phyloP scores from a whole-genome alignment of 2,797 vertebrate species.

The Pseudochaenichthys georgianus region DNA sequence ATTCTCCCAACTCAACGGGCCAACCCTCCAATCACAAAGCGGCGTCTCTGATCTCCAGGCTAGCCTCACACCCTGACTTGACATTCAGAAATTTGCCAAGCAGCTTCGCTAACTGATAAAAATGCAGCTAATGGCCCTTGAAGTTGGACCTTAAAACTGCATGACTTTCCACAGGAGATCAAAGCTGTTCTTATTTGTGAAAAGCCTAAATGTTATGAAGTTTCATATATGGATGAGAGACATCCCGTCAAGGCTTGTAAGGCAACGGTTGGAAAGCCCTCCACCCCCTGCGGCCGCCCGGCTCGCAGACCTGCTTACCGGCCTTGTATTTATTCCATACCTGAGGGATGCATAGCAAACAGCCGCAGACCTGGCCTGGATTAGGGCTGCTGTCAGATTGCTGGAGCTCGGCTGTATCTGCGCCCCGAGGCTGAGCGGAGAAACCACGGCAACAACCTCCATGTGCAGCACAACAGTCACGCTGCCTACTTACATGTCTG shows the following conservation, averaged over 20 bases:
- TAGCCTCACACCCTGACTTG: slow-evolving; percentile 52
- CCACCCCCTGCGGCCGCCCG: slow-evolving; percentile 54
- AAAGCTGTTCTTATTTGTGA: slow-evolving; percentile 82
- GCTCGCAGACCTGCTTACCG: slow-evolving; percentile 72
- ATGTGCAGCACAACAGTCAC: slow-evolving; percentile 78
- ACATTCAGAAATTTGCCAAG: slow-evolving; percentile 59
- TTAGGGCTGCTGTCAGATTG: slow-evolving; percentile 84
- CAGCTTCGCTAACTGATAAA: slow-evolving; percentile 71
- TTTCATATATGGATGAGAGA: slow-evolving; percentile 80
- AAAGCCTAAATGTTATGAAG: slow-evolving; percentile 79
- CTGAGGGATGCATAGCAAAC: slow-evolving; percentile 88
- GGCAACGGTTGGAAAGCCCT: slow-evolving; percentile 56
- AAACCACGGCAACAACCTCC: slow-evolving; percentile 73
- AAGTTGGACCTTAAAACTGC: slow-evolving; percentile 82
- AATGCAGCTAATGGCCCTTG: slow-evolving; percentile 79
- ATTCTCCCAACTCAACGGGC: slow-evolving; percentile 45
- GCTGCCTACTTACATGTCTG: slow-evolving; percentile 76
- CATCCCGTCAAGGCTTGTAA: slow-evolving; percentile 75
- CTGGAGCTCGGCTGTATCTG: slow-evolving; percentile 65
- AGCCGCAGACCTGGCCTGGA: slow-evolving; percentile 82
- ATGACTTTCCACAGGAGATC: slow-evolving; percentile 81
- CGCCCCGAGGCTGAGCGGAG: slow-evolving; percentile 61
- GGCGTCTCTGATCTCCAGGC: slow-evolving; percentile 45
- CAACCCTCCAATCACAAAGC: slow-evolving; percentile 58
- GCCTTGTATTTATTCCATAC: slow-evolving; percentile 79